Conservation (phyloP, 2,797 vertebrate species). For the Crenichthys baileyi region DNA sequence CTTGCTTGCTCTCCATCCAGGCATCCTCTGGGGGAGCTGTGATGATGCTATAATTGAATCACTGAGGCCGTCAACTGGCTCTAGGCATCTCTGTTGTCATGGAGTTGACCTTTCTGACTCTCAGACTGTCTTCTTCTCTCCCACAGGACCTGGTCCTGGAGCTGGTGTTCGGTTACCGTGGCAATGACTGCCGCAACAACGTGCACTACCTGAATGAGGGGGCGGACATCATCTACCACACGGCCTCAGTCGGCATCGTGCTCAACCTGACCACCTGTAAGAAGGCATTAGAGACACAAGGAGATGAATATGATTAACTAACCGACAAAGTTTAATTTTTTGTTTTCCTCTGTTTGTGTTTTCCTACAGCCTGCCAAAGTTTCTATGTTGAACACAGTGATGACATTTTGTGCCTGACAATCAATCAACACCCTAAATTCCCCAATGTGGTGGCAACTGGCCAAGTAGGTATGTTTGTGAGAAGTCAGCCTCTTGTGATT, state of each 20-base stretch:
- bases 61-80: conserved; percentile 33
- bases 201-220: conserved; percentile 99
- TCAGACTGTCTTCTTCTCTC: conserved; percentile 47
- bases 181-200: conserved; percentile 98
- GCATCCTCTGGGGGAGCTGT: conserved; percentile 33
- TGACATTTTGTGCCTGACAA: conserved; percentile 99
- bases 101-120: conserved; percentile 67
- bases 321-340: neutral
- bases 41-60: conserved; percentile 55
- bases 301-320: neutral
- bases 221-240: conserved; percentile 97
- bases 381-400: conserved; percentile 99
- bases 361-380: conserved; percentile 91
- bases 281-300: conserved; percentile 26
- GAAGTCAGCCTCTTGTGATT: conserved; percentile 63
- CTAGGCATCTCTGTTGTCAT: conserved; percentile 63
- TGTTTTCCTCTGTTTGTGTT: conserved; percentile 19
- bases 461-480: conserved; percentile 99
- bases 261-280: conserved; percentile 96
- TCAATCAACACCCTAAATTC: conserved; percentile 99
- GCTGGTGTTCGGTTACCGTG: conserved; percentile 96
- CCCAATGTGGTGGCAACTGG: conserved; percentile 99
- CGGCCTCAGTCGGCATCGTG: conserved; percentile 93
- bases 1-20: conserved; percentile 28
- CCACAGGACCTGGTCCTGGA: conserved; percentile 93